Percentiles rank a stretch among this genome's conserved stretches.
phyloP scores from a whole-genome alignment of 2,888 invertebrate species.

The Odontocerum albicorne region DNA sequence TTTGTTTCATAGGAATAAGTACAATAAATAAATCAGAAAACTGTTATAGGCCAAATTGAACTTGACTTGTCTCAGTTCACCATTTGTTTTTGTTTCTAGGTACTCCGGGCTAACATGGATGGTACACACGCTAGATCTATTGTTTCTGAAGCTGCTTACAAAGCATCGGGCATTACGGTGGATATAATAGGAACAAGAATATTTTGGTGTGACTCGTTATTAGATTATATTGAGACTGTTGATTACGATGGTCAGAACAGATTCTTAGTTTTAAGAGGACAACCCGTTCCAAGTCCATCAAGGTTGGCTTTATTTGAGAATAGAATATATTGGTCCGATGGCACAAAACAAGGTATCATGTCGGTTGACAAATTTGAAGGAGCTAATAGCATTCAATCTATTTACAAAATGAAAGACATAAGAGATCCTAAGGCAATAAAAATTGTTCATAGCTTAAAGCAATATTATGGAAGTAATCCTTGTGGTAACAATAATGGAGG shows the following conservation, averaged over 20 bases:
- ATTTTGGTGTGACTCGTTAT: slow-evolving; percentile 94
- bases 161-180: slow-evolving; percentile 88
- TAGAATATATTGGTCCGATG: slow-evolving; percentile 88
- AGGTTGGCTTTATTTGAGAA: slow-evolving; percentile 84
- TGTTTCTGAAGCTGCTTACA: slow-evolving; percentile 90
- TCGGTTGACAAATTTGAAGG: slow-evolving; percentile 86
- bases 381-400: slow-evolving; percentile 73
- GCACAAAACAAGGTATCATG: slow-evolving; percentile 86
- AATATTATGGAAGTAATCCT: slow-evolving; percentile 75
- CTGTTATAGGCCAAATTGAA: too few relatives aligned
- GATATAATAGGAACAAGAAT: slow-evolving; percentile 89
- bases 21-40: too few relatives aligned
- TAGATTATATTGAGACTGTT: slow-evolving; percentile 95
- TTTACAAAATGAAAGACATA: slow-evolving; percentile 79
- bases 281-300: slow-evolving; percentile 84
- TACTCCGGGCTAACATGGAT: slow-evolving; percentile 91
- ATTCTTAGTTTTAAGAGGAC: slow-evolving; percentile 77
- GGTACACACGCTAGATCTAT: slow-evolving; percentile 83
- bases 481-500: slow-evolving; percentile 87
- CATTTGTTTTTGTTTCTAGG: slow-evolving; percentile 43
- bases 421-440: slow-evolving; percentile 83
- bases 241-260: slow-evolving; percentile 88
- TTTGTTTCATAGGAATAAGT: too few relatives aligned
- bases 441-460: slow-evolving; percentile 76
- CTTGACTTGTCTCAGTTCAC: background rate